Conservation (phyloP, 2,888 invertebrate species). For the Ophraella communa region DNA sequence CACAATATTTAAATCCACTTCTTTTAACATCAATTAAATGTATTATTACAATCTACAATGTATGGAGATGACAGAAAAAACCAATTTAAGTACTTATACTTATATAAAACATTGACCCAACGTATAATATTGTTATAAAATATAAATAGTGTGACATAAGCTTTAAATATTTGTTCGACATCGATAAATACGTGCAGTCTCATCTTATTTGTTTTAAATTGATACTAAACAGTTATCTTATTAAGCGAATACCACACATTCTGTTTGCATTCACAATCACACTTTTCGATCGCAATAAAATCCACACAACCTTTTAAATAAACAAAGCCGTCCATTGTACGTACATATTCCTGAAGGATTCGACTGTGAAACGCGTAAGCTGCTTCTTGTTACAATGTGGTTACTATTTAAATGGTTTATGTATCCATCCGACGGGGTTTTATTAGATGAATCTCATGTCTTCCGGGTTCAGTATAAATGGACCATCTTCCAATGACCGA, state of each 20-base stretch:
- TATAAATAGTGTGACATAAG: too few species aligned
- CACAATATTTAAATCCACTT: too few species aligned
- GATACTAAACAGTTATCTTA: background rate
- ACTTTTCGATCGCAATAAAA: background rate
- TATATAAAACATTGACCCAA: too few species aligned
- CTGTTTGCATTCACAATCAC: background rate
- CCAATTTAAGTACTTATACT: too few species aligned
- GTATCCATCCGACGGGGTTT: conserved; percentile 28
- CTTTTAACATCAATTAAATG: too few species aligned
- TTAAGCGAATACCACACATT: background rate
- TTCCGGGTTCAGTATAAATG: conserved; percentile 35
- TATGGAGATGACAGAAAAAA: too few species aligned
- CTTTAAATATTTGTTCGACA: too few species aligned
- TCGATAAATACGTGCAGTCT: too few species aligned
- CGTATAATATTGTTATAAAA: too few species aligned
- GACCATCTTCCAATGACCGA: conserved; percentile 27
- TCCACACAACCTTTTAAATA: too few species aligned
- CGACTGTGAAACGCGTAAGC: background rate
- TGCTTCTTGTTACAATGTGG: conserved; percentile 26
- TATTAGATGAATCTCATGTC: conserved; percentile 29
- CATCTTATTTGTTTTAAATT: too few species aligned
- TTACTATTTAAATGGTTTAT: conserved; percentile 37
- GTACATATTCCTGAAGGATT: conserved; percentile 5
- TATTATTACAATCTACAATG: too few species aligned
- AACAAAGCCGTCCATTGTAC: background rate